phyloP scores from a whole-genome alignment of 1,140 invertebrate genomes.

The Psix sp. region DNA sequence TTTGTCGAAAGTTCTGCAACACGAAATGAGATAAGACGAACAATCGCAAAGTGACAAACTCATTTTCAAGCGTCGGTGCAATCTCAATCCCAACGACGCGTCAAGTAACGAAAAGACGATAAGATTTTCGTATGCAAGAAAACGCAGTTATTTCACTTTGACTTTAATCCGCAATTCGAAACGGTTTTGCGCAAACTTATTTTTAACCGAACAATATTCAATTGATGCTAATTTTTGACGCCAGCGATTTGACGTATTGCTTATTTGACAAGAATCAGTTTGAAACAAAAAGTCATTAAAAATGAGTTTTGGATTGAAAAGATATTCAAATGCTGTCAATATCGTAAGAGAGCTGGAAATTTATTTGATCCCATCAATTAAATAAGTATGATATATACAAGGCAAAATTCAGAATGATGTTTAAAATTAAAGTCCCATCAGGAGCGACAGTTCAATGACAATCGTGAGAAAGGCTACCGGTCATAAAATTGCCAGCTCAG shows the following conservation, averaged over 20 bases:
- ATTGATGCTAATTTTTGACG: no score
- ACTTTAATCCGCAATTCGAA: slow-evolving; percentile 33
- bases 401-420: slow-evolving; percentile 7
- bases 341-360: not conserved
- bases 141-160: slow-evolving; percentile 21
- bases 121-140: slow-evolving; percentile 15
- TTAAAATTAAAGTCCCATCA: slow-evolving; percentile 33
- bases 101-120: slow-evolving; percentile 42
- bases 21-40: slow-evolving; percentile 56
- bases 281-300: no score
- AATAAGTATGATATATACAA: slow-evolving; percentile 22
- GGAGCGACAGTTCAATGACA: slow-evolving; percentile 49
- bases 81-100: slow-evolving; percentile 33
- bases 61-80: slow-evolving; percentile 62
- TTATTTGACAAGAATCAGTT: no score
- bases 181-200: slow-evolving; percentile 11
- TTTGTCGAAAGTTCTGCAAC: slow-evolving; percentile 50
- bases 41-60: slow-evolving; percentile 67
- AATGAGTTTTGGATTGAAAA: no score
- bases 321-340: slow-evolving; percentile 16
- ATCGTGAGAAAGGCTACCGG: slow-evolving; percentile 59
- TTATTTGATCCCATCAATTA: slow-evolving; percentile 18
- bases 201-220: not conserved
- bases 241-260: no score
- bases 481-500: slow-evolving; percentile 51